Evolutionary conservation across 1,140 invertebrate genomes (phyloP), one percentile per base, ranked within the genome.

Genomic region (Prorops nasuta): DNA sequence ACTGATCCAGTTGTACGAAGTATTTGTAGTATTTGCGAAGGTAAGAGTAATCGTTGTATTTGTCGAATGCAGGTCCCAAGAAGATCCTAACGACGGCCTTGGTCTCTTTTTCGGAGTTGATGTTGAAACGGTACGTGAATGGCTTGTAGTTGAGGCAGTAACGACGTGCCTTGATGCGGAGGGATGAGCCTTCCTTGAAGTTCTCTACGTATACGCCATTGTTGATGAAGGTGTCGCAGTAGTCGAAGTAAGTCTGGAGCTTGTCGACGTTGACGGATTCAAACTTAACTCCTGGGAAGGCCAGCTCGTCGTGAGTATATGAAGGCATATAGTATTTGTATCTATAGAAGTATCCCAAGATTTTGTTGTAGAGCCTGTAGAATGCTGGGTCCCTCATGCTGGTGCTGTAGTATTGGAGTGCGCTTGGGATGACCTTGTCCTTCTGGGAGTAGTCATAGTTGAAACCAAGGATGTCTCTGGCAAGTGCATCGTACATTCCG

Each of bases 81-180:
- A 74, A 79, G 41, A 80, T 71, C 10, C 67, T 65, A 8, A 79
- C 60, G 10, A 78, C 64, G 20, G 73, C 79, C 51, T 77, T 77
- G 28, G 69, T 72, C 7, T 67, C 71, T 40, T 77, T 77, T 31
- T 81, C 74, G 34, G 72, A 72, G 20, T 74, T 72, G 8, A 83
- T 67, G 35, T 69, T 71, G 60, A 83, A 72, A 15, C 70, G 77
- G 51, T 85, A 80, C 45, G 75, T 79, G 77, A 84, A 88, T n/a
- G 79, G 78, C 51, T 84, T 81, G 76, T 87, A 84, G 67, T 86
- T 86, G 14, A 88, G 66, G 40, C 81, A 76, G 10, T 71, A 58
- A 36, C 79, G 76, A 20, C 74, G 69, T 2, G 72, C 72, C 24
- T 70, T 72, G 21, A 83, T 64, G 16, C 68, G 66, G 53, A 79